Conservation (phyloP, 2,797 vertebrate genomes). For the Hydrocynus forskahlii region DNA sequence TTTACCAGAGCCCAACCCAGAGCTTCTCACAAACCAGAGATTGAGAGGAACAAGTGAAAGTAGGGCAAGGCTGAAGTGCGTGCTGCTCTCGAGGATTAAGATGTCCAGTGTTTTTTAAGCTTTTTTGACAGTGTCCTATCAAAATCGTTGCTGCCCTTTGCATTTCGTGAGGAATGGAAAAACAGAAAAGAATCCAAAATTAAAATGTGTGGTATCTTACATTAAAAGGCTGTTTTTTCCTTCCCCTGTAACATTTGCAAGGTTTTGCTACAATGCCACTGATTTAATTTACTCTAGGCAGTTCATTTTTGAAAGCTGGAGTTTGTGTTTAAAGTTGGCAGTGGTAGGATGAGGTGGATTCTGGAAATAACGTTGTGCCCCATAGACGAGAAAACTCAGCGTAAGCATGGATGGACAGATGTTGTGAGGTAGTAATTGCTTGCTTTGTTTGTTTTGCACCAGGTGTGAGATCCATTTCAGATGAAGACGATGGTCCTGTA, state of each 20-base stretch:
- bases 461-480: slow-evolving; percentile 67
- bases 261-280: background rate
- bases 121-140: background rate
- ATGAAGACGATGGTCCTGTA: slow-evolving; percentile 62
- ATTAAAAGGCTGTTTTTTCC: background rate
- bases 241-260: background rate
- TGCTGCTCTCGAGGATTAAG: background rate
- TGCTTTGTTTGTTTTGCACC: slow-evolving; percentile 69
- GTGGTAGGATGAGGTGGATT: slow-evolving; percentile 4
- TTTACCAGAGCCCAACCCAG: slow-evolving; percentile 40
- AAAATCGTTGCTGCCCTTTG: background rate
- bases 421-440: slow-evolving; percentile 73
- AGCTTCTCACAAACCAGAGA: slow-evolving; percentile 24
- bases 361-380: slow-evolving; percentile 11
- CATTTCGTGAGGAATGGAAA: background rate
- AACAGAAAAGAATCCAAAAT: background rate
- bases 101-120: background rate
- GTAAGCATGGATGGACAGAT: slow-evolving; percentile 66
- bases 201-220: too few species aligned
- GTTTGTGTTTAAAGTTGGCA: slow-evolving; percentile 15
- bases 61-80: slow-evolving; percentile 13
- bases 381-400: slow-evolving; percentile 16
- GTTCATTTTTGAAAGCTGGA: background rate
- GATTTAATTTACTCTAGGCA: background rate
- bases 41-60: slow-evolving; percentile 18